These are phyloP conservation scores for Osmerus eperlanus DNA, from an alignment of 2,113 vertebrate species.

Conservation along the genomic window DNA sequence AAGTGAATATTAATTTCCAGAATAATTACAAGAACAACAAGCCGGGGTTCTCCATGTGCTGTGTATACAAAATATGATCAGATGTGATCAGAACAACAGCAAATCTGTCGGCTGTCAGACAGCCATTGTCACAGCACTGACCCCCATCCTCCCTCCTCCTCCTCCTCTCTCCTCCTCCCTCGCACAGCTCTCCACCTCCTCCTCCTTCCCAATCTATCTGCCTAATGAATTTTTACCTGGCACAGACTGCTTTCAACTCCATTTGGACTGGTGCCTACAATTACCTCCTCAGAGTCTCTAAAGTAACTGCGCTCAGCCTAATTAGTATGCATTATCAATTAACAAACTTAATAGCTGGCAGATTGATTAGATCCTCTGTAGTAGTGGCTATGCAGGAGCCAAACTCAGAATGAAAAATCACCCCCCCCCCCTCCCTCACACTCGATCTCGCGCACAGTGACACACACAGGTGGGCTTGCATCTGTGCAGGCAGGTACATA, in stretches of 20 bases:
- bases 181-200: constrained; percentile 75
- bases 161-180: constrained; percentile 36
- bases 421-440: constrained; percentile 58
- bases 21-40: no score
- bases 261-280: constrained; percentile 99
- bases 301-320: constrained; percentile 96
- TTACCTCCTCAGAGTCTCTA: constrained; percentile 99
- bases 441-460: constrained; percentile 70
- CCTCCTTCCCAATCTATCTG: constrained; percentile 71
- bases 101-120: no score
- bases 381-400: constrained; percentile 86
- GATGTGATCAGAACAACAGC: no score
- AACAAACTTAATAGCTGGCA: constrained; percentile 99
- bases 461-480: constrained; percentile 24
- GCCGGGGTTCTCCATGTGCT: no score
- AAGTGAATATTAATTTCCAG: no score
- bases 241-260: constrained; percentile 98
- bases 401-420: constrained; percentile 95
- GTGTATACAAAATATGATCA: no score
- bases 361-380: constrained; percentile 99
- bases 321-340: constrained; percentile 99
- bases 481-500: neutral
- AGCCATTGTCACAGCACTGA: neutral
- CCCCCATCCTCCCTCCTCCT: constrained; percentile 25
- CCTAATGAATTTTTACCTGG: constrained; percentile 98